Evolutionary conservation across 2,888 invertebrate species (phyloP).

Genomic region (Macropis europaea): DNA sequence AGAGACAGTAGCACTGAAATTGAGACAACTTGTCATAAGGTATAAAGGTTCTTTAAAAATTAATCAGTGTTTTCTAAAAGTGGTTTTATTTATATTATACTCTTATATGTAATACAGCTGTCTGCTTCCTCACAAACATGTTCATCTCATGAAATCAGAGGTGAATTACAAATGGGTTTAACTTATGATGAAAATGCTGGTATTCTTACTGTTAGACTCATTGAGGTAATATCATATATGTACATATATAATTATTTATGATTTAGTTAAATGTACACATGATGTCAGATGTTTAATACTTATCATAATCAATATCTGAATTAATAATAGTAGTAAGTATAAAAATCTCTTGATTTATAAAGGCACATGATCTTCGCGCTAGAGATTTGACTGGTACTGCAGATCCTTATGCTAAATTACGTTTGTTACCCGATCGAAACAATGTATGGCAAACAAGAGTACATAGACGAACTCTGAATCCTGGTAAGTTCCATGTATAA

Average conservation of each 20-base stretch:
- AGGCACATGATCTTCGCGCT: constrained; percentile 83
- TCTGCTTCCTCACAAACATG: constrained; percentile 69
- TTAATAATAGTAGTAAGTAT: neutral
- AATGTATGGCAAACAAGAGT: constrained; percentile 84
- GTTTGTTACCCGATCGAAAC: constrained; percentile 83
- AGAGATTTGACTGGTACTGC: constrained; percentile 83
- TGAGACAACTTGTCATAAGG: constrained; percentile 79
- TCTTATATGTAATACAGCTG: constrained; percentile 65
- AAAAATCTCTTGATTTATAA: constrained; percentile 27
- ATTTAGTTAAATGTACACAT: too few relatives aligned
- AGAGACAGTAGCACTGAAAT: constrained; percentile 85
- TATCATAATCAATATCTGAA: neutral
- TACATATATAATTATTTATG: neutral
- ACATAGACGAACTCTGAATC: constrained; percentile 85
- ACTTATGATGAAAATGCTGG: constrained; percentile 84
- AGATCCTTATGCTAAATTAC: constrained; percentile 86
- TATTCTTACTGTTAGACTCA: constrained; percentile 83
- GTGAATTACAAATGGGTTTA: constrained; percentile 84
- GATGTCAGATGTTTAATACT: too few relatives aligned
- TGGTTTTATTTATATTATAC: neutral
- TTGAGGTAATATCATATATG: constrained; percentile 81
- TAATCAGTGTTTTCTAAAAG: neutral
- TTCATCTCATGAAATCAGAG: constrained; percentile 81
- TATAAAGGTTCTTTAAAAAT: constrained; percentile 5
- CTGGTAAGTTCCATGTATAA: constrained; percentile 78